Percentiles rank a stretch among this genome's conserved stretches.
Conservation (phyloP, 2,113 vertebrate genomes). For the Heloderma charlesbogerti region DNA sequence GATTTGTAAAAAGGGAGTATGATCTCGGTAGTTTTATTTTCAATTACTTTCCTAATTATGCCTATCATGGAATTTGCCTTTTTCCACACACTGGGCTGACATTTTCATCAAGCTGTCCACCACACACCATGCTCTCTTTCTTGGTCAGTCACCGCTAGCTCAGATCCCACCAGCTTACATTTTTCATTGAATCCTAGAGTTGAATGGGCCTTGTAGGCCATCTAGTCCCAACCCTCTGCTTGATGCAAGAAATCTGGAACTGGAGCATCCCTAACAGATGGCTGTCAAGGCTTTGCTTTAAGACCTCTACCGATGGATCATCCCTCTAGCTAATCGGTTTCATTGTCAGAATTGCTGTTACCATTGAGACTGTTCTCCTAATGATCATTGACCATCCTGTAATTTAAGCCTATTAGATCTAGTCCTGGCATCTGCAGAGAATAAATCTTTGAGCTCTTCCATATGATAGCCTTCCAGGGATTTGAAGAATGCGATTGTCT, state of each 20-base stretch:
- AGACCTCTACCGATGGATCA: not conserved
- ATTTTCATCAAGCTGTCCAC: too few relatives aligned
- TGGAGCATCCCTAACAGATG: not conserved
- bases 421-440: not conserved
- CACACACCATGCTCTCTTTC: too few relatives aligned
- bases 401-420: not conserved
- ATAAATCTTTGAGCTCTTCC: not conserved
- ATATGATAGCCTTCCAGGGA: not conserved
- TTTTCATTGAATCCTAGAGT: not conserved
- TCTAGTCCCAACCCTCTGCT: not conserved
- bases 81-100: too few relatives aligned
- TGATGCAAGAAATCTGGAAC: not conserved
- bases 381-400: not conserved
- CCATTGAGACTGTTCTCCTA: not conserved
- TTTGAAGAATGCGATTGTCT: not conserved
- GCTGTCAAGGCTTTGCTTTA: not conserved
- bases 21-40: too few relatives aligned
- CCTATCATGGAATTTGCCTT: too few relatives aligned
- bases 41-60: too few relatives aligned
- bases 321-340: not conserved
- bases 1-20: too few relatives aligned
- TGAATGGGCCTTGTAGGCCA: not conserved
- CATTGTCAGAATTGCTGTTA: too few relatives aligned
- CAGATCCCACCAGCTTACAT: too few relatives aligned
- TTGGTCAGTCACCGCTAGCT: too few relatives aligned